These are phyloP conservation scores for Leptobrachium leishanense DNA, from an alignment of 2,113 vertebrate species.

Conservation along the genomic window DNA sequence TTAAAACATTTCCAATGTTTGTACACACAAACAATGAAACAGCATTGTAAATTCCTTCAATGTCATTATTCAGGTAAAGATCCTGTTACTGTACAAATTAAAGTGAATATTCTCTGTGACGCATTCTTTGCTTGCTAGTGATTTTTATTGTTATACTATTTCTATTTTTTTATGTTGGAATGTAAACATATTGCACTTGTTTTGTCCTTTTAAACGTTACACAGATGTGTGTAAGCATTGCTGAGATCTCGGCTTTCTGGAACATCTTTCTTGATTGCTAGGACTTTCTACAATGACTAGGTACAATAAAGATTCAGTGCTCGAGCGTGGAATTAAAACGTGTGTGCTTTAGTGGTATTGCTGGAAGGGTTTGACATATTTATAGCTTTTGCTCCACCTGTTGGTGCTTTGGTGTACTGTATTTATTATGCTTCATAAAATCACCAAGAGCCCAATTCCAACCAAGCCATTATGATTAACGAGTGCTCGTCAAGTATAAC, in stretches of 20 bases:
- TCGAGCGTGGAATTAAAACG: not conserved
- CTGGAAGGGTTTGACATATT: not conserved
- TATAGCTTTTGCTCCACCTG: slow-evolving; percentile 26
- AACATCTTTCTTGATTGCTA: slow-evolving; percentile 14
- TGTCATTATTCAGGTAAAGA: not conserved
- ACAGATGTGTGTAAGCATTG: slow-evolving; percentile 19
- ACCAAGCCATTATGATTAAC: too few relatives aligned
- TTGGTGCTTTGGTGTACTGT: not conserved
- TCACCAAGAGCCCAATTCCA: too few relatives aligned
- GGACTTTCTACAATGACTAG: slow-evolving; percentile 1
- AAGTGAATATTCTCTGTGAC: not conserved
- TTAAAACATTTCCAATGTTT: too few relatives aligned
- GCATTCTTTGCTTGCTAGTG: not conserved
- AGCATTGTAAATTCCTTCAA: not conserved
- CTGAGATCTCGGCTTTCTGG: slow-evolving; percentile 26
- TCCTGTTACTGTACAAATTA: not conserved
- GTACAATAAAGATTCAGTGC: slow-evolving; percentile 6
- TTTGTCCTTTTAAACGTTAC: slow-evolving; percentile 41
- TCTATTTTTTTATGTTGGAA: slow-evolving; percentile 16
- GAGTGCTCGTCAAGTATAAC: too few relatives aligned
- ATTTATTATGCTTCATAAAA: too few relatives aligned
- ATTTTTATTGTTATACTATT: slow-evolving; percentile 8
- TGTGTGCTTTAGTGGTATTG: not conserved
- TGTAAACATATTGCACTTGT: slow-evolving; percentile 29
- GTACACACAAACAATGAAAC: not conserved